These are phyloP conservation scores for Delia radicum DNA, from an alignment of 1,140 invertebrate genomes.

Conservation along the genomic window DNA sequence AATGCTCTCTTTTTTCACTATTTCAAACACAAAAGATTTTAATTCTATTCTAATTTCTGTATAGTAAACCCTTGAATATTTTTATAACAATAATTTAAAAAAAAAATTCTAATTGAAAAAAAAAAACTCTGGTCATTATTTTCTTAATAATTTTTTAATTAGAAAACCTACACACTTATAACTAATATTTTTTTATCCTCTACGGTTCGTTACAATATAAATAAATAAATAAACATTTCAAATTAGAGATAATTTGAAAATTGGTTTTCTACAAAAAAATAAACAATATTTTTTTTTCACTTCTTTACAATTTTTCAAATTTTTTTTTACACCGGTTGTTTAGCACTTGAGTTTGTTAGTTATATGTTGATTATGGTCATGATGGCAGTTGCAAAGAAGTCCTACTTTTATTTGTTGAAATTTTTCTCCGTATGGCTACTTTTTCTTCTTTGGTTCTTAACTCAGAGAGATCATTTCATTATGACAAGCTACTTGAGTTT, in stretches of 20 bases:
- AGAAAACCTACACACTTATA: background rate
- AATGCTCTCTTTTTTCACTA: background rate
- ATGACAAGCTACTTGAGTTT: conserved; percentile 1
- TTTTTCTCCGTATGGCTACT: background rate
- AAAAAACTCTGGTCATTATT: conserved; percentile 8
- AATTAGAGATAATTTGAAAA: conserved; percentile 13
- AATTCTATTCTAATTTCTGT: no score
- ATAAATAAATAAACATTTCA: conserved; percentile 18
- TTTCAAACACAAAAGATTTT: no score
- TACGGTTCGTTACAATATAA: background rate
- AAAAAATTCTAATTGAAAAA: no score
- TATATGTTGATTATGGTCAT: background rate
- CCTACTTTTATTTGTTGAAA: background rate
- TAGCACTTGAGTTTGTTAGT: background rate
- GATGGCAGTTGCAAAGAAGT: background rate
- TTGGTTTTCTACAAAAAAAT: conserved; percentile 5
- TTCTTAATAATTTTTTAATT: conserved; percentile 22
- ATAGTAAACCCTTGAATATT: no score
- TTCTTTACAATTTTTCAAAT: no score
- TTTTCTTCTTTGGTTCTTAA: background rate
- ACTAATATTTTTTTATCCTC: background rate
- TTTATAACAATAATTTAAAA: background rate
- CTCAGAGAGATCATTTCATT: background rate
- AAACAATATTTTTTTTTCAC: background rate
- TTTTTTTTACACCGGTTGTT: no score